A percentile compares a stretch with the other conserved stretches of the same genome.
Conservation (phyloP, 2,888 invertebrate species). For the Nemotelus nigrinus region DNA sequence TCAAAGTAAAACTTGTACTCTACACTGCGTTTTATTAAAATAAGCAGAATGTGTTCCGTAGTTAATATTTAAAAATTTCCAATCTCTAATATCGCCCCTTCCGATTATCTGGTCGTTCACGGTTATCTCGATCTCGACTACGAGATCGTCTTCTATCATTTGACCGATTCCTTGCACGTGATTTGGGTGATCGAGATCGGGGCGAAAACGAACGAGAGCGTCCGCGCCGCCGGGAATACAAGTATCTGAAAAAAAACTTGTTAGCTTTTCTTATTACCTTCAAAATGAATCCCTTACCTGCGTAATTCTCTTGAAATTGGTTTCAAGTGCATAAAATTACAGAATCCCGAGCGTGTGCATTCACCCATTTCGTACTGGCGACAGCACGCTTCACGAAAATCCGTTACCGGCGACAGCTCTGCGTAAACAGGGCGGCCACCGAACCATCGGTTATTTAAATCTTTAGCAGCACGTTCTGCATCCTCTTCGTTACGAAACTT, state of each 20-base stretch:
- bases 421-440: conserved; percentile 98
- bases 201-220: conserved; percentile 64
- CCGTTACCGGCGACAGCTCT: conserved; percentile 98
- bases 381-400: conserved; percentile 99
- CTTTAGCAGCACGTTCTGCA: conserved; percentile 96
- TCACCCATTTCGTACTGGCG: conserved; percentile 99
- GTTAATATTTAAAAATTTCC: too few relatives aligned
- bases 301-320: conserved; percentile 95
- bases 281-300: conserved; percentile 67
- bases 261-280: background rate
- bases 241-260: conserved; percentile 66
- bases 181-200: conserved; percentile 63
- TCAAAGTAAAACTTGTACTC: too few relatives aligned
- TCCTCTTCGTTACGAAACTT: conserved; percentile 98
- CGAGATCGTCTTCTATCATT: conserved; percentile 64
- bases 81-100: conserved; percentile 56
- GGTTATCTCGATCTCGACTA: conserved; percentile 59
- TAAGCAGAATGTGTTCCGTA: too few relatives aligned
- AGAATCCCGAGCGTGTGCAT: conserved; percentile 98
- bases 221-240: conserved; percentile 77
- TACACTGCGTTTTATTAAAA: too few relatives aligned
- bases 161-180: conserved; percentile 58
- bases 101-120: conserved; percentile 55
- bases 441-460: conserved; percentile 99
- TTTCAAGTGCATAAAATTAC: conserved; percentile 99